phyloP scores from a whole-genome alignment of 2,113 vertebrate genomes.

The Labrus mixtus region DNA sequence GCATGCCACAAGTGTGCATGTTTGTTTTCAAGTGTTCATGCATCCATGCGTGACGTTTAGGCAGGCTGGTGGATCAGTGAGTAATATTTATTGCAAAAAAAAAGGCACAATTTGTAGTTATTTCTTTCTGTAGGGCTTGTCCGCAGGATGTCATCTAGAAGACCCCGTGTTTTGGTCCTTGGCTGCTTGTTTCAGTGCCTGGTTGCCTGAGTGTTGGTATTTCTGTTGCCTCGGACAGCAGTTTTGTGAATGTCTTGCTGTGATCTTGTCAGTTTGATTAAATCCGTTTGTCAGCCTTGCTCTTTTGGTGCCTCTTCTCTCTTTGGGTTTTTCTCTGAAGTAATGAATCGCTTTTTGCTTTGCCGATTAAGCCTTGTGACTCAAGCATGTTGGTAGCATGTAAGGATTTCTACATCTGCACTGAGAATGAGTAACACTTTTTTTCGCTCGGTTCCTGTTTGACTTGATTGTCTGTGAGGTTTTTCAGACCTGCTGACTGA shows the following conservation, averaged over 20 bases:
- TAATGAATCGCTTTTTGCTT: not conserved
- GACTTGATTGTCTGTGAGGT: not conserved
- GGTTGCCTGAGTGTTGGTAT: slow-evolving; percentile 40
- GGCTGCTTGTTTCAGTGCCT: not conserved
- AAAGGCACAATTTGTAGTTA: not conserved
- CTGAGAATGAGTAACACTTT: not conserved
- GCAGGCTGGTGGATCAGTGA: not conserved
- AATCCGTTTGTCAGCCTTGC: slow-evolving; percentile 26
- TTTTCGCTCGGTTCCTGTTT: slow-evolving; percentile 62
- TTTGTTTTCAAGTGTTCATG: slow-evolving; percentile 1
- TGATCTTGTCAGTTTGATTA: slow-evolving; percentile 17
- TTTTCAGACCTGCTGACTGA: slow-evolving; percentile 46
- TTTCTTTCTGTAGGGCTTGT: slow-evolving; percentile 3
- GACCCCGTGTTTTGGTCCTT: not conserved
- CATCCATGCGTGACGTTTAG: not conserved
- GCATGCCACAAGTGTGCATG: not conserved
- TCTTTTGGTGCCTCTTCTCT: not conserved
- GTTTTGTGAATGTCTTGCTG: not conserved
- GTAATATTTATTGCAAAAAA: slow-evolving; percentile 36
- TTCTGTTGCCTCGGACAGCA: slow-evolving; percentile 37
- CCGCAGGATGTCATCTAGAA: not conserved
- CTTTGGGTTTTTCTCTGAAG: not conserved
- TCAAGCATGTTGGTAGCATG: not conserved
- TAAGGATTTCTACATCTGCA: slow-evolving; percentile 23
- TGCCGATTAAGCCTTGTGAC: not conserved